These are phyloP conservation scores for Oncorhynchus nerka DNA, from an alignment of 2,113 vertebrate genomes.

Conservation along the genomic window DNA sequence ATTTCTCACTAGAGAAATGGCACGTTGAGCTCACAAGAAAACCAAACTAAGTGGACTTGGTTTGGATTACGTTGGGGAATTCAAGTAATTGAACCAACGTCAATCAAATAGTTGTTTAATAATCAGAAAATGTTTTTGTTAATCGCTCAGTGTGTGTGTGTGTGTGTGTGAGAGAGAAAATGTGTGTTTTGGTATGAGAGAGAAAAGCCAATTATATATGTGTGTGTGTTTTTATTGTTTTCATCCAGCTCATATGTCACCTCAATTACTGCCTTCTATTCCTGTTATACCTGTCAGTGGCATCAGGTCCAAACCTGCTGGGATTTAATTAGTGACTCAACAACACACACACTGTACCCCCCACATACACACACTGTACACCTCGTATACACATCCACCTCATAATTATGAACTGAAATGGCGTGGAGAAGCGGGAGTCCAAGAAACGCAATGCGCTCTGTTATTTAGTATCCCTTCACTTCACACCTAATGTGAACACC, in stretches of 20 bases:
- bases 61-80: too few relatives aligned
- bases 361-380: slow-evolving; percentile 14
- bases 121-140: too few relatives aligned
- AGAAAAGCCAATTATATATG: not conserved
- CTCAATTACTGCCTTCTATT: slow-evolving; percentile 3
- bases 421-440: slow-evolving; percentile 53
- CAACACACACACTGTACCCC: slow-evolving; percentile 2
- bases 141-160: too few relatives aligned
- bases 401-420: slow-evolving; percentile 42
- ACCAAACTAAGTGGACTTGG: too few relatives aligned
- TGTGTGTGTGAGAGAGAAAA: too few relatives aligned
- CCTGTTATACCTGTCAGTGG: not conserved
- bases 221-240: not conserved
- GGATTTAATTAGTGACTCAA: slow-evolving; percentile 4
- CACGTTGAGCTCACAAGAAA: too few relatives aligned
- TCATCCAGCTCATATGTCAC: not conserved
- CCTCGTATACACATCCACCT: slow-evolving; percentile 25
- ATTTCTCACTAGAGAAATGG: too few relatives aligned
- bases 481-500: slow-evolving; percentile 46
- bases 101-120: too few relatives aligned
- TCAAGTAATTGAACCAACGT: too few relatives aligned
- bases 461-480: slow-evolving; percentile 58
- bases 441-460: slow-evolving; percentile 59
- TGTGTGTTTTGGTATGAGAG: too few relatives aligned
- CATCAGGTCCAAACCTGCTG: slow-evolving; percentile 2